These are phyloP conservation scores for Andrena fulva DNA, from an alignment of 2,888 invertebrate species.

Conservation along the genomic window DNA sequence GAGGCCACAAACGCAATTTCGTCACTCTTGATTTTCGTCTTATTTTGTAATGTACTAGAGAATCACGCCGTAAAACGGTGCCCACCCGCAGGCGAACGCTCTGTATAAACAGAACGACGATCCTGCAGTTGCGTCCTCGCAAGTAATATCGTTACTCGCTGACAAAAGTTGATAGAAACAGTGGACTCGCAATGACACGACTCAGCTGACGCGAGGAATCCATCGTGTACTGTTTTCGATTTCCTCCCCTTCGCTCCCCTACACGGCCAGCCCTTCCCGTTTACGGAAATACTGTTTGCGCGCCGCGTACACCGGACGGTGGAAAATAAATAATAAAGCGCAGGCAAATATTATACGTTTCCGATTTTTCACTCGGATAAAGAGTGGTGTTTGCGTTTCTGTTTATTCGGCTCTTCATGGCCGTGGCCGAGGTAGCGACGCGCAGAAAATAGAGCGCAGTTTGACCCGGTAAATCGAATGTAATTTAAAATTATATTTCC, in stretches of 20 bases:
- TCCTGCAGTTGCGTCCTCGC: conserved; percentile 7
- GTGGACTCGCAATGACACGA: background rate
- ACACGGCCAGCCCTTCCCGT: background rate
- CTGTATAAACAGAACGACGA: background rate
- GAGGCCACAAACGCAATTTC: too few relatives aligned
- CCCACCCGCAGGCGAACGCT: too few relatives aligned
- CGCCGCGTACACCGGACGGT: background rate
- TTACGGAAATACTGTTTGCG: background rate
- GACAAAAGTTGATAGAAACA: background rate
- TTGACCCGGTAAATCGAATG: conserved; percentile 13
- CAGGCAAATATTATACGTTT: conserved; percentile 51
- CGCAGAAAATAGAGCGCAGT: background rate
- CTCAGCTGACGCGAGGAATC: background rate
- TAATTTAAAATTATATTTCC: conserved; percentile 13
- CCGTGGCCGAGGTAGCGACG: background rate
- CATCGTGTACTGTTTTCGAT: background rate
- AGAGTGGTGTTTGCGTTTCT: conserved; percentile 25
- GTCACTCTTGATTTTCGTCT: too few relatives aligned
- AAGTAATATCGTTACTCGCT: background rate
- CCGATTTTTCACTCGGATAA: conserved; percentile 47
- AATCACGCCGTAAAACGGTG: too few relatives aligned
- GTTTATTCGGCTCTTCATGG: conserved; percentile 50
- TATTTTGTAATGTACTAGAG: too few relatives aligned
- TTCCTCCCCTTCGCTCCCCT: too few relatives aligned
- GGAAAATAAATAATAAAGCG: conserved; percentile 49